These are phyloP conservation scores for Smutsia gigantea DNA, from an alignment of 2,797 vertebrate species.

Conservation along the genomic window DNA sequence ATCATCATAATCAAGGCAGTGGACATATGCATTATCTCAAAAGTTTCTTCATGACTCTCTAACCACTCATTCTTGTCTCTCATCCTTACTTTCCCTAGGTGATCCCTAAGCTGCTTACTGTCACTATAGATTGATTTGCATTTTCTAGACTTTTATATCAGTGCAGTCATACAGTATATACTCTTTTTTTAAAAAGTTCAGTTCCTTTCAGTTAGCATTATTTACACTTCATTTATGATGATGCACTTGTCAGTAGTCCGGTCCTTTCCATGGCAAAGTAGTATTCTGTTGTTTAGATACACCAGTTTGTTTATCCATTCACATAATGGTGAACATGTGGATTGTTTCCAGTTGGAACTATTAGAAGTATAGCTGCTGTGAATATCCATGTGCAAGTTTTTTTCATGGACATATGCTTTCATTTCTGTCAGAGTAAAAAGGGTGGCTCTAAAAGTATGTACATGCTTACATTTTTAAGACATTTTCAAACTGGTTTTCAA, in stretches of 20 bases:
- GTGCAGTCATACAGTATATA: neutral
- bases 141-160: neutral
- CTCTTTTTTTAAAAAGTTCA: neutral
- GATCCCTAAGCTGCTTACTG: neutral
- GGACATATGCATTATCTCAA: neutral
- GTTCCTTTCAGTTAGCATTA: neutral
- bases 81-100: neutral
- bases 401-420: neutral
- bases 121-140: neutral
- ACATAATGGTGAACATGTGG: neutral
- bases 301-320: neutral
- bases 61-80: neutral
- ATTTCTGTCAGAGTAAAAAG: neutral
- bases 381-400: neutral
- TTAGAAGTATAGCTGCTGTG: neutral
- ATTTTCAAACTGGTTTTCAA: neutral
- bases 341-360: neutral
- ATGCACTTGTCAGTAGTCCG: neutral
- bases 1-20: neutral
- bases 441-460: neutral
- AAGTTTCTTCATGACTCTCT: neutral
- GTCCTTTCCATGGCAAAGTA: neutral
- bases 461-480: neutral
- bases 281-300: neutral
- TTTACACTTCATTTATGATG: neutral